A percentile compares a stretch with the other conserved stretches of the same genome.
These are phyloP conservation scores for Lynx canadensis DNA, from an alignment of 2,113 vertebrate species.

Conservation along the genomic window DNA sequence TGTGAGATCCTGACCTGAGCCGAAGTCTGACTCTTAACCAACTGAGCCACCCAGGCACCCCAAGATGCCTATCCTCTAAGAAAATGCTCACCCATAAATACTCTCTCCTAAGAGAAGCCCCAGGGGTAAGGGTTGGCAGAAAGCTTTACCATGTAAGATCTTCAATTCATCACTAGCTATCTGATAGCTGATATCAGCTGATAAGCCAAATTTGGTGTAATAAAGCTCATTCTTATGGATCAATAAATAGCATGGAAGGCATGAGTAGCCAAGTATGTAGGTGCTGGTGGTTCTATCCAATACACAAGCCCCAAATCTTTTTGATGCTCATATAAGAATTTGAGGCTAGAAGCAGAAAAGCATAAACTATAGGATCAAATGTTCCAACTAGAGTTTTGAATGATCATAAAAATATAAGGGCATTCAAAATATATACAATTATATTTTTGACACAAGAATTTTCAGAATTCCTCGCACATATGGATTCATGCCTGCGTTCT, in stretches of 20 bases:
- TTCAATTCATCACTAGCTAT: neutral
- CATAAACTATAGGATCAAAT: neutral
- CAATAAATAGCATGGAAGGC: neutral
- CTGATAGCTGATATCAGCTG: neutral
- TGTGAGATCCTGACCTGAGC: too few relatives aligned
- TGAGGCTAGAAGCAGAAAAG: neutral
- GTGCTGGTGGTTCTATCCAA: neutral
- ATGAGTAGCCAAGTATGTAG: neutral
- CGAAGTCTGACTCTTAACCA: too few relatives aligned
- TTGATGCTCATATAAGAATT: neutral
- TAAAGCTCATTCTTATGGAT: neutral
- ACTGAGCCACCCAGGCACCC: too few relatives aligned
- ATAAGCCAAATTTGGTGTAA: neutral
- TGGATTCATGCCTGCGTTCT: neutral
- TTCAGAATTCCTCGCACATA: neutral
- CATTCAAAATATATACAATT: neutral
- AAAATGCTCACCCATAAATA: neutral
- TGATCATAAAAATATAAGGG: neutral
- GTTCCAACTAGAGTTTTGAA: neutral
- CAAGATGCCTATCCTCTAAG: neutral
- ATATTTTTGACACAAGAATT: neutral
- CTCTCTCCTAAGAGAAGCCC: neutral
- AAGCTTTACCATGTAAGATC: neutral
- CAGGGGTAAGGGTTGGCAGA: neutral
- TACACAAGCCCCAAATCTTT: neutral